Evolutionary conservation across 1,140 invertebrate species (phyloP).

Genomic region (Calliphora vicina): DNA sequence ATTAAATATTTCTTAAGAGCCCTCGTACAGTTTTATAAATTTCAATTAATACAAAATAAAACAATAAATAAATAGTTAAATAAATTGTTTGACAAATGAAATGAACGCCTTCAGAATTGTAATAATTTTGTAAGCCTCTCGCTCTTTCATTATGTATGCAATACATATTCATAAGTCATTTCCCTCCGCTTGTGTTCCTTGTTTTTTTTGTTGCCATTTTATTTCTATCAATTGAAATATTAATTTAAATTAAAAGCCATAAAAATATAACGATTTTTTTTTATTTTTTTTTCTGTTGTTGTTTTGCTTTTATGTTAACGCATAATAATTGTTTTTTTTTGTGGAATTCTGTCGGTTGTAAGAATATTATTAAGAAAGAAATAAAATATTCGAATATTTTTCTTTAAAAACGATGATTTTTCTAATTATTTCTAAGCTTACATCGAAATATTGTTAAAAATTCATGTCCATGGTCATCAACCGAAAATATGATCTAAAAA

Average conservation of each 20-base stretch:
- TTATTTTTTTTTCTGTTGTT: background rate
- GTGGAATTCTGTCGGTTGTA: too few species aligned
- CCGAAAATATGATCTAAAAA: too few species aligned
- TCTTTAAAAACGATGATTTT: too few species aligned
- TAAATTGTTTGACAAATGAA: conserved; percentile 20
- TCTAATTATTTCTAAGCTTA: too few species aligned
- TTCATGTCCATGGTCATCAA: too few species aligned
- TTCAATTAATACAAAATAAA: conserved; percentile 20
- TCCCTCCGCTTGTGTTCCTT: too few species aligned
- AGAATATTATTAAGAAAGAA: too few species aligned
- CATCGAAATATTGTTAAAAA: too few species aligned
- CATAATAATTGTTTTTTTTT: too few species aligned
- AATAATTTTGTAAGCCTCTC: background rate
- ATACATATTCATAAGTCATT: too few species aligned
- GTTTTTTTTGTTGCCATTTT: background rate
- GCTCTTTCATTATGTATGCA: background rate
- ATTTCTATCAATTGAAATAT: conserved; percentile 24
- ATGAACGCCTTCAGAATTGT: conserved; percentile 9
- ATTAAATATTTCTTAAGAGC: background rate
- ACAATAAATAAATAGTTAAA: conserved; percentile 7
- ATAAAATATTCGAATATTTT: too few species aligned
- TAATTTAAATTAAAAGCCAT: conserved; percentile 28
- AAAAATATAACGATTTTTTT: conserved; percentile 2
- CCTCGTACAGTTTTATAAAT: background rate
- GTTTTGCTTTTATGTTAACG: too few species aligned